Percentiles rank a stretch among this genome's conserved stretches.
Evolutionary conservation across 2,888 invertebrate genomes (phyloP).

Genomic region (Synanthedon myopaeformis): DNA sequence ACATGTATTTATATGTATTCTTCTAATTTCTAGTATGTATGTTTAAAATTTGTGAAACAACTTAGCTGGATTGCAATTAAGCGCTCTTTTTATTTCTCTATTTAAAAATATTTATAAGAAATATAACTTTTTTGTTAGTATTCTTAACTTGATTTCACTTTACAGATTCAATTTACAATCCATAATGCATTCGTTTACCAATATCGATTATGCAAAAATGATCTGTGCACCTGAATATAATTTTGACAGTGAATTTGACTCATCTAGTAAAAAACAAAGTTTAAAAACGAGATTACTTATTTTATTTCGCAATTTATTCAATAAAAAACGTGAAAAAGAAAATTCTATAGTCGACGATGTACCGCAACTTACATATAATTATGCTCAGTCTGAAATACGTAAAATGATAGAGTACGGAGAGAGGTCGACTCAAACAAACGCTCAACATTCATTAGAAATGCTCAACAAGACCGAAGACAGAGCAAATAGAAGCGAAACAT

Average conservation of each 20-base stretch:
- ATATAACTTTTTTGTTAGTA: background rate
- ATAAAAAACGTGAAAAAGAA: too few relatives aligned
- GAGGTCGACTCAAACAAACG: conserved; percentile 40
- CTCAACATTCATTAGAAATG: conserved; percentile 30
- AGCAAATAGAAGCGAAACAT: conserved; percentile 5
- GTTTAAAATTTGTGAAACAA: too few relatives aligned
- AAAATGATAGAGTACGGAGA: conserved; percentile 23
- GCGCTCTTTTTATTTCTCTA: background rate
- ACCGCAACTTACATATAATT: conserved; percentile 16
- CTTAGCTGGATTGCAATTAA: too few relatives aligned
- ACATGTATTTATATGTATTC: too few relatives aligned
- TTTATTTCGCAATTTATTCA: too few relatives aligned
- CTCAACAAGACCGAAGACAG: conserved; percentile 3
- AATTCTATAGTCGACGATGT: too few relatives aligned
- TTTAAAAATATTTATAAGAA: background rate
- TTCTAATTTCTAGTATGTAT: too few relatives aligned
- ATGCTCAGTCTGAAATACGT: conserved; percentile 34
- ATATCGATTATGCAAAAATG: conserved; percentile 13
- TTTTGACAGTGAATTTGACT: too few relatives aligned
- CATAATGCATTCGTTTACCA: conserved; percentile 51
- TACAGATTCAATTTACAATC: conserved; percentile 44
- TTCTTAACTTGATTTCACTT: conserved; percentile 8
- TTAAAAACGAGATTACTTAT: too few relatives aligned
- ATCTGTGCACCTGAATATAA: too few relatives aligned
- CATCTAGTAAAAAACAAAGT: too few relatives aligned